Evolutionary conservation across 2,888 invertebrate genomes (phyloP), one percentile per base, ranked within the genome.

Genomic region (Drosophila merina): DNA sequence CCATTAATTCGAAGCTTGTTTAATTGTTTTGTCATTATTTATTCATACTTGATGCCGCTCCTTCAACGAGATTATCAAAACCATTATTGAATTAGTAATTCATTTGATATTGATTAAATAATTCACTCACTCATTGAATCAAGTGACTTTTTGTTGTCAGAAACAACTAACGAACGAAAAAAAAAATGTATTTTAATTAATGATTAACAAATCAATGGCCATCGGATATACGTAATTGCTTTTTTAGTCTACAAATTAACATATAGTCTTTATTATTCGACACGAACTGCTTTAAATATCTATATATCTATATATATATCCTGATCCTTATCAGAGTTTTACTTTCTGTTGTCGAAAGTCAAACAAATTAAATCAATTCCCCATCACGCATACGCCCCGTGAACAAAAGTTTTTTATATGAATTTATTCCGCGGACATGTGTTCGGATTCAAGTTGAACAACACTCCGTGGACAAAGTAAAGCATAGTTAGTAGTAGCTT

Each of bases 301-400:
- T 33, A 33, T 33, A 33, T 33, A 10, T 33, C n/a, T 10, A 7
- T 20, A 25, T n/a, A 9, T 26, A 7, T 14, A 38, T 3, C 1
- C 62, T n/a, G 48, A 49, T 30, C 49, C 36, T 48, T 70, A 52
- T 50, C 36, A 52, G 57, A 48, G 70, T 52, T 57, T 28, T 14
- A 44, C 48, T 54, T 71, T 25, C 47, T 42, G 55, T 48, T 47
- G 50, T 50, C 36, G 12, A 36, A 67, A 45, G 49, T 49, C 38
- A 69, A 69, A 42, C 64, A 73, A 73, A 73, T 72, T 74, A 66
- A 66, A 72, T 67, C 68, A 67, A 59, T 58, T 73, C 57, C 28
- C 47, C 45, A 47, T 60, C 55, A 72, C 63, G 55, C 51, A 64
- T 72, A 71, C 58, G 68, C 58, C 50, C n/a, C 48, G 1, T 7